Percentiles rank a stretch among this genome's conserved stretches.
phyloP scores from a whole-genome alignment of 1,140 invertebrate species.

The Heliconius hewitsoni region DNA sequence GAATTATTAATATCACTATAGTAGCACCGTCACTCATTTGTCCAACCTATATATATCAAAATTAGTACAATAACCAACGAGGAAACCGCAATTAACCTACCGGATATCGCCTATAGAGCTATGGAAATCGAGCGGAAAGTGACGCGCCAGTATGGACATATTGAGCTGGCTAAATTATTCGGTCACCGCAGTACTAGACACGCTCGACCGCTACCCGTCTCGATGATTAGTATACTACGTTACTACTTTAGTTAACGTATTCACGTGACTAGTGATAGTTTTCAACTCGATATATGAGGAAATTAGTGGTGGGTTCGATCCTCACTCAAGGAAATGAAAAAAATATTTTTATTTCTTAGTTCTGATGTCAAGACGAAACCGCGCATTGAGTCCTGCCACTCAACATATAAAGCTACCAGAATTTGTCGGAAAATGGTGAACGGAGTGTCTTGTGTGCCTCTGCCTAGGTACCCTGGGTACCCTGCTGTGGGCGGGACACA shows the following conservation, averaged over 20 bases:
- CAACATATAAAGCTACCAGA: too few relatives aligned
- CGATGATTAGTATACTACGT: not conserved
- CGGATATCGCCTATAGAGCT: conserved; percentile 35
- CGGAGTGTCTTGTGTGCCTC: too few relatives aligned
- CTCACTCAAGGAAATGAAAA: too few relatives aligned
- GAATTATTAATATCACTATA: too few relatives aligned
- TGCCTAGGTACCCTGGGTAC: too few relatives aligned
- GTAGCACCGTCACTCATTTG: not conserved
- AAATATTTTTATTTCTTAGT: too few relatives aligned
- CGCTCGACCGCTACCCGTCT: conserved; percentile 11
- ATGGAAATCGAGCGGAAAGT: conserved; percentile 29
- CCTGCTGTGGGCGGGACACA: too few relatives aligned
- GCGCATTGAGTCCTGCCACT: too few relatives aligned
- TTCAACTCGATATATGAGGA: too few relatives aligned
- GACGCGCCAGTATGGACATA: conserved; percentile 30
- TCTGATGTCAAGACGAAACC: too few relatives aligned
- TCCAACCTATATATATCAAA: not conserved
- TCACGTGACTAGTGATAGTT: not conserved
- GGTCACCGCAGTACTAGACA: conserved; percentile 24
- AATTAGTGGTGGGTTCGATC: not conserved
- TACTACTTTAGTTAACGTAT: not conserved
- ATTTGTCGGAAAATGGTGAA: too few relatives aligned
- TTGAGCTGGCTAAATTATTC: conserved; percentile 35
- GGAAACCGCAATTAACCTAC: conserved; percentile 29
- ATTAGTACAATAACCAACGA: conserved; percentile 6